Evolutionary conservation across 2,888 invertebrate genomes (phyloP), one percentile per base, ranked within the genome.

Genomic region (Aleiodes alternator): DNA sequence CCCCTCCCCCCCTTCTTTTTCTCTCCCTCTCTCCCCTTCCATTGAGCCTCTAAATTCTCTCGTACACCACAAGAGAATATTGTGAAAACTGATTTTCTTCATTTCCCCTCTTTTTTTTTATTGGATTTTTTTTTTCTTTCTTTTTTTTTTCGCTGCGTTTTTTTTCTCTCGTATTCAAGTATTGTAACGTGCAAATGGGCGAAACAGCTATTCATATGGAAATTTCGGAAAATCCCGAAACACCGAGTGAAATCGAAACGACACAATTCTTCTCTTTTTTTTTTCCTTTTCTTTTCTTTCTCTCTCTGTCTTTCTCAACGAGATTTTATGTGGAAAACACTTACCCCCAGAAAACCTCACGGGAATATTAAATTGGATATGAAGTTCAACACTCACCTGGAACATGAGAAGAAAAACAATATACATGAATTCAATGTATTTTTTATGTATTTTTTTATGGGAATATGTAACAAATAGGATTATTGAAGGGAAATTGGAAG

Each of bases 381-480:
- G 64, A 64, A 66, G 51, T 77, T 57, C 50, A 75, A 68, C 23
- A 78, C 76, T 79, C 73, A 79, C 79, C 77, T 78, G 78, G 11
- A 77, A 78, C 75, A 76, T 71, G 12, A 53, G 3, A 70, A 76
- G 56, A 79, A 4, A 72, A n/a, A 75, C 8, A 69, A 53, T 48
- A 53, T 72, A 8, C 1, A 11, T 76, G 23, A 66, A 51, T 57
- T 43, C 43, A 11, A 68, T 51, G 1, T 11, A 51, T 56, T 29
- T 29, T n/a, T 64, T 4, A 38, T 55, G 23, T 31, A 16, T 31
- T 68, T 4, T 29, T 31, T 29, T 2, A 11, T 2, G 31, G 7
- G 12, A 51, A 68, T 68, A 43, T 7, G 64, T 64, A 64, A 16
- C 16, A 43, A 64, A 16, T 48, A 7, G 16, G n/a, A 61, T 38